A percentile compares a stretch with the other conserved stretches of the same genome.
Evolutionary conservation across 2,888 invertebrate species (phyloP).

Genomic region (Agrenia bidenticulata): DNA sequence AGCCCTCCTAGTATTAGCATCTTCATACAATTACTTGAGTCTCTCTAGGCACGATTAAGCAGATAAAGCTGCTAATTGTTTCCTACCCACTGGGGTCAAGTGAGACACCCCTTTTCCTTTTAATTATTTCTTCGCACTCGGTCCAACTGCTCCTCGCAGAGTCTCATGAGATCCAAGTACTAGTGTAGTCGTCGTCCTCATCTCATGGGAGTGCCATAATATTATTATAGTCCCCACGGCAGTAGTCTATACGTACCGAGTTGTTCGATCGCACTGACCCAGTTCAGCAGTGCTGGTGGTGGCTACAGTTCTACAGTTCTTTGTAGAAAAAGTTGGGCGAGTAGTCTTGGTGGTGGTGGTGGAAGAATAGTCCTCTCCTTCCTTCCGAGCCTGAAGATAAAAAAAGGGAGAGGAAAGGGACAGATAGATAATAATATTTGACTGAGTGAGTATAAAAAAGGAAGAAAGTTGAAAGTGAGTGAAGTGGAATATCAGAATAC

Average conservation of each 20-base stretch:
- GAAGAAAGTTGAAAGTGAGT: conserved; percentile 6
- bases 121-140: too few relatives aligned
- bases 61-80: too few relatives aligned
- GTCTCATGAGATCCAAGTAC: too few relatives aligned
- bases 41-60: too few relatives aligned
- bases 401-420: conserved; percentile 6
- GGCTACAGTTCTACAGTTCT: background rate
- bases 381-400: background rate
- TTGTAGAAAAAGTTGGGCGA: conserved; percentile 10
- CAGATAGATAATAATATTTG: conserved; percentile 8
- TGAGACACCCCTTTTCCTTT: background rate
- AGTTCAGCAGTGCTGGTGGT: conserved; percentile 44
- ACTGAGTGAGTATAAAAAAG: background rate
- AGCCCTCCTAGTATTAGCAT: too few relatives aligned
- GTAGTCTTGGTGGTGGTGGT: background rate
- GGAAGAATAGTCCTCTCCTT: background rate
- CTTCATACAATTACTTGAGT: too few relatives aligned
- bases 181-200: too few relatives aligned
- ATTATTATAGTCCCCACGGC: background rate
- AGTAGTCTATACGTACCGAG: conserved; percentile 30
- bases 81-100: conserved; percentile 3
- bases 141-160: too few relatives aligned
- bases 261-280: conserved; percentile 53
- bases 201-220: background rate
- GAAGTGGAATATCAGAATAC: conserved; percentile 1